These are phyloP conservation scores for Sthenelais limicola DNA, from an alignment of 2,888 invertebrate species.

Conservation along the genomic window DNA sequence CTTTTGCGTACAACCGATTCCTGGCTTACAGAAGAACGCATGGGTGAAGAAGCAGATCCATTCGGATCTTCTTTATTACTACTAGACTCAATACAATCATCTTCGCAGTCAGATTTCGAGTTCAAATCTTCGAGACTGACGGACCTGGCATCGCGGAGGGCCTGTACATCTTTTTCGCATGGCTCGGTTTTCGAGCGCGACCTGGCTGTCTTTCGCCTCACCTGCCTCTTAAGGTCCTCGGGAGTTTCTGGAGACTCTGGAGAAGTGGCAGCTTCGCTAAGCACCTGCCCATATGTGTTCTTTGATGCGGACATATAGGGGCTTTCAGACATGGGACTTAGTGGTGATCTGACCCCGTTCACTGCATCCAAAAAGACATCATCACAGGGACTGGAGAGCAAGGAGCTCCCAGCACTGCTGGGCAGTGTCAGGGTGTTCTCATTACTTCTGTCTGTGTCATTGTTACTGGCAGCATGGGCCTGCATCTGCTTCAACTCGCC, in stretches of 20 bases:
- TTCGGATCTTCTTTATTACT: too few relatives aligned
- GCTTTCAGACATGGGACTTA: slow-evolving; percentile 44
- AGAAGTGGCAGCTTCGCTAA: slow-evolving; percentile 17
- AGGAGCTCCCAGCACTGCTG: slow-evolving; percentile 30
- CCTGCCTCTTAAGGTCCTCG: neutral
- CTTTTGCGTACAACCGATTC: slow-evolving; percentile 1
- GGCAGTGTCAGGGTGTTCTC: slow-evolving; percentile 23
- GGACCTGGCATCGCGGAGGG: neutral
- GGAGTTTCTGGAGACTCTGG: slow-evolving; percentile 30
- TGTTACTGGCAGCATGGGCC: neutral
- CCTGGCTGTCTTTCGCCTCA: slow-evolving; percentile 24
- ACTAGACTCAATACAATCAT: too few relatives aligned
- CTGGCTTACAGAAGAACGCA: slow-evolving; percentile 12
- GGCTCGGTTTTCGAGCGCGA: slow-evolving; percentile 2
- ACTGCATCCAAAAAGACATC: slow-evolving; percentile 47
- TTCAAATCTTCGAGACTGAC: slow-evolving; percentile 45
- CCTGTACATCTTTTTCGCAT: neutral
- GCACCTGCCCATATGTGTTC: neutral
- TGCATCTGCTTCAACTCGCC: slow-evolving; percentile 20
- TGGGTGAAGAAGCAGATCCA: too few relatives aligned
- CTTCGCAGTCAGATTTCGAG: too few relatives aligned
- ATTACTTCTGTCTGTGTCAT: slow-evolving; percentile 4
- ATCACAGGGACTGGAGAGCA: slow-evolving; percentile 44
- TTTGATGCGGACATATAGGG: slow-evolving; percentile 48
- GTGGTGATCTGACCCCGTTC: slow-evolving; percentile 31